A percentile compares a stretch with the other conserved stretches of the same genome.
These are phyloP conservation scores for Falco novaeseelandiae DNA, from an alignment of 2,797 vertebrate genomes.

Conservation along the genomic window DNA sequence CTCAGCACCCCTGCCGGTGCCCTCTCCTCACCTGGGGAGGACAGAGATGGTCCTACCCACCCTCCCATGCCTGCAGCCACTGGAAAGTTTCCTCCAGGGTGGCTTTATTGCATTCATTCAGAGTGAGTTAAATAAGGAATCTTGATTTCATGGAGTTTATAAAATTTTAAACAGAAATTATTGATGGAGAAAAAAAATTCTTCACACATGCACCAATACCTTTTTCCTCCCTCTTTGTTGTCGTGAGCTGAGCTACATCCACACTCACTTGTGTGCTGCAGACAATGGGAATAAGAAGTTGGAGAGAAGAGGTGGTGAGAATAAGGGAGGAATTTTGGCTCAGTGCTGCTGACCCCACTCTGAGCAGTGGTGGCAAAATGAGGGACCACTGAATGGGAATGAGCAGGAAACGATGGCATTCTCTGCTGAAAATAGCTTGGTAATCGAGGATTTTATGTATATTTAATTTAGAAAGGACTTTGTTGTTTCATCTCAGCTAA, in stretches of 20 bases:
- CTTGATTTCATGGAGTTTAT: not conserved
- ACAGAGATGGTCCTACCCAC: not conserved
- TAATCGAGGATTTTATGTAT: not conserved
- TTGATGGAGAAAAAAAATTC: not conserved
- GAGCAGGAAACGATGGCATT: not conserved
- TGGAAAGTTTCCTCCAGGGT: not conserved
- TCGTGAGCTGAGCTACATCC: not conserved
- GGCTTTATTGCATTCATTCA: not conserved
- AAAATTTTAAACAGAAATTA: not conserved
- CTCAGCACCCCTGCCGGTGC: no score
- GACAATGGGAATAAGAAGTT: not conserved
- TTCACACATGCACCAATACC: not conserved
- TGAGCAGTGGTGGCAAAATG: not conserved
- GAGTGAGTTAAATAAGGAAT: not conserved
- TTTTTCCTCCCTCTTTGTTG: not conserved
- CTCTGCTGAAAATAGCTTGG: not conserved
- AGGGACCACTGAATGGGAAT: not conserved
- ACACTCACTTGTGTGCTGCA: fast-evolving
- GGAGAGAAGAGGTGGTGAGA: not conserved
- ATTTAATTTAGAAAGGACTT: not conserved
- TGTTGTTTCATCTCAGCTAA: not conserved
- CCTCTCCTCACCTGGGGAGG: no score
- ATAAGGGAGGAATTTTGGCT: not conserved
- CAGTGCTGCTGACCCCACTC: not conserved
- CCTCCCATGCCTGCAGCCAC: not conserved